phyloP scores from a whole-genome alignment of 30 jellyfish, hydroid and myxozoan genomes.

The Chrysaora quinquecirrha region DNA sequence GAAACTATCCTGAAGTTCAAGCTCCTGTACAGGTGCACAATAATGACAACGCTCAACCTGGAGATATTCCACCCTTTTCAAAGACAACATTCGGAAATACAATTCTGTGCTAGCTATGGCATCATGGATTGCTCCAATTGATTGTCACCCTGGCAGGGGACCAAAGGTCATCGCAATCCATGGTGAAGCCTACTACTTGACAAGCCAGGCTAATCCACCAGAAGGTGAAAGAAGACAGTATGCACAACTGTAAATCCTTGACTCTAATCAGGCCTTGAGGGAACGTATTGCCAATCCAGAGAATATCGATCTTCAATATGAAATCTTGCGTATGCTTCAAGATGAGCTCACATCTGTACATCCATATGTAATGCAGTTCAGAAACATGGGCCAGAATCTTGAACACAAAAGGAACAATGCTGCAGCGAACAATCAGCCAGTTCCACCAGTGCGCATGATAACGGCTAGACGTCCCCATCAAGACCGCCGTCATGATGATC shows the following conservation, averaged over 20 bases:
- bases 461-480: background rate
- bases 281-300: conserved; percentile 1
- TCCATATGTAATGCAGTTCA: conserved; percentile 38
- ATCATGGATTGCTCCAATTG: no score
- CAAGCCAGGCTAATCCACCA: no score
- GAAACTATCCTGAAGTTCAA: background rate
- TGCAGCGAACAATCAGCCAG: no score
- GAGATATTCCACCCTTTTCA: background rate
- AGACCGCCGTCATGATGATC: no score
- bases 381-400: no score
- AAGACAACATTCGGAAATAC: conserved; percentile 22
- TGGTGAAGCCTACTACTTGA: conserved; percentile 53
- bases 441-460: no score
- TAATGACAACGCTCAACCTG: background rate
- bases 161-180: conserved; percentile 39
- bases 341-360: conserved; percentile 19
- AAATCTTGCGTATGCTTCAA: no score
- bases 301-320: no score
- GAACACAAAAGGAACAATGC: conserved; percentile 25
- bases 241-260: conserved; percentile 54
- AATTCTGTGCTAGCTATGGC: no score
- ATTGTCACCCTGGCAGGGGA: no score
- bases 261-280: conserved; percentile 35
- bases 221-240: conserved; percentile 33
- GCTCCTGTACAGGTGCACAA: background rate